A percentile compares a stretch with the other conserved stretches of the same genome.
Evolutionary conservation across 2,797 vertebrate species (phyloP).

Genomic region (Ceryle rudis): DNA sequence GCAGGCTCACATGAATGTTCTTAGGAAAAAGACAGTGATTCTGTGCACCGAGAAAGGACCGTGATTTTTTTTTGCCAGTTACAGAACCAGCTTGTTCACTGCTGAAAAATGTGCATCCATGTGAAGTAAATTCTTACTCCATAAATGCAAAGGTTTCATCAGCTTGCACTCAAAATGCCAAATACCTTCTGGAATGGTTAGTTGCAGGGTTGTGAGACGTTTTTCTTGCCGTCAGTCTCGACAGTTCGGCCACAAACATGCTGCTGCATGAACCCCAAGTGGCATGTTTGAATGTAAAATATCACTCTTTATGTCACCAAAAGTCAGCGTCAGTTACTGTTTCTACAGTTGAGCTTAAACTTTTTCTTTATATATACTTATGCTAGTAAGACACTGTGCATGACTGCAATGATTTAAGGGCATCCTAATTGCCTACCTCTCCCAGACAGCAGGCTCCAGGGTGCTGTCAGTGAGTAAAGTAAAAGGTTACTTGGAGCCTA

Average conservation of each 20-base stretch:
- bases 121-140: neutral
- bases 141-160: neutral
- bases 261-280: neutral
- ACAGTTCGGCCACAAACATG: neutral
- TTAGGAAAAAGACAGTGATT: neutral
- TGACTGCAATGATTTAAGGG: neutral
- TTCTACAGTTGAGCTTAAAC: neutral
- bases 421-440: neutral
- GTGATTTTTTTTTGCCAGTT: neutral
- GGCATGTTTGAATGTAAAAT: neutral
- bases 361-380: neutral
- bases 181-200: neutral
- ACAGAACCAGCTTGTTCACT: neutral
- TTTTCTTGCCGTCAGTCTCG: neutral
- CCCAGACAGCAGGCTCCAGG: neutral
- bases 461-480: neutral
- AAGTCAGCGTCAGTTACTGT: neutral
- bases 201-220: neutral
- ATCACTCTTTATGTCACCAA: neutral
- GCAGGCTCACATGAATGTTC: neutral
- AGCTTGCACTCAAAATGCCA: neutral
- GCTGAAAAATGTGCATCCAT: neutral
- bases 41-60: neutral
- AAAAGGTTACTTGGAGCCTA: neutral
- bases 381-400: neutral